Conservation (phyloP, 2,113 vertebrate genomes). For the Pterophyllum scalare region DNA sequence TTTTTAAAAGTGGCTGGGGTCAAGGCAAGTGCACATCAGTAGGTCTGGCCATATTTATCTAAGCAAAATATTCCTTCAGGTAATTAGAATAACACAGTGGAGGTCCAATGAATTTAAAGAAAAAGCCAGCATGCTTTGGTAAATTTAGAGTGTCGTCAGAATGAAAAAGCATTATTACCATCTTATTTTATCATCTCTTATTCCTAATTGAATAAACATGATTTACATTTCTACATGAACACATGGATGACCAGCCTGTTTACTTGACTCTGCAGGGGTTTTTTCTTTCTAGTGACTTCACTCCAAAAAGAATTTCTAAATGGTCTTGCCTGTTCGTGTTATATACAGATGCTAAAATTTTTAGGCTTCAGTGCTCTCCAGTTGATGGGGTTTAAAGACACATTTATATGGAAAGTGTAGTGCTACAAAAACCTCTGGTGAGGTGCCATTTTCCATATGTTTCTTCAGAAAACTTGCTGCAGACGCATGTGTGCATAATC, state of each 20-base stretch:
- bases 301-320: neutral
- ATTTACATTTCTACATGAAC: slow-evolving; percentile 19
- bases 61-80: slow-evolving; percentile 10
- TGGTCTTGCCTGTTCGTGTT: neutral
- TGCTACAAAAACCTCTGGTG: neutral
- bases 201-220: slow-evolving; percentile 8
- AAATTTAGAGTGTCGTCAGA: neutral
- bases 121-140: neutral
- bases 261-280: neutral
- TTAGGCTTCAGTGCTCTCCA: neutral
- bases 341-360: neutral
- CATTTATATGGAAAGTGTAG: neutral
- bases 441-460: neutral
- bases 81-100: slow-evolving; percentile 9
- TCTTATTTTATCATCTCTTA: too few species aligned
- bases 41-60: slow-evolving; percentile 36
- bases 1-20: slow-evolving; percentile 45
- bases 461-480: neutral
- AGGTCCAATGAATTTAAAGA: slow-evolving; percentile 3
- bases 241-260: neutral
- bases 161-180: neutral
- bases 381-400: slow-evolving; percentile 1
- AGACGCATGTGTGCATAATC: neutral
- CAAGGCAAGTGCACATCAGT: slow-evolving; percentile 45
- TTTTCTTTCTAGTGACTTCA: neutral